Percentiles rank a stretch among this genome's conserved stretches.
Conservation (phyloP, 2,797 vertebrate species). For the Limnodromus scolopaceus region DNA sequence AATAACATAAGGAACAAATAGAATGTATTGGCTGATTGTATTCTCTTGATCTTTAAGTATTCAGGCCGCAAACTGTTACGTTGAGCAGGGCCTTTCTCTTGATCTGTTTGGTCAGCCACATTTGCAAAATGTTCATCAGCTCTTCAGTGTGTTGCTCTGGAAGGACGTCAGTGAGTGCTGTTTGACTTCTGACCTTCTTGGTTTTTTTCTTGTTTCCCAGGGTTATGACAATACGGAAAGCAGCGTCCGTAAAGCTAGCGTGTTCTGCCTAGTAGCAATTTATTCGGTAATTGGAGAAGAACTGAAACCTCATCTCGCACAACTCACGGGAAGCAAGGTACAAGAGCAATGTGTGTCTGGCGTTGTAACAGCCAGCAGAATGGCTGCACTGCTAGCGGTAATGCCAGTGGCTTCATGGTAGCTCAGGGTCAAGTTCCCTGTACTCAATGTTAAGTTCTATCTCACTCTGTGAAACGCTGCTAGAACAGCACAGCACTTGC, state of each 20-base stretch:
- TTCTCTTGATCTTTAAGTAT: background rate
- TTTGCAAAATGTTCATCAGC: background rate
- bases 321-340: constrained; percentile 99
- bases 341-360: background rate
- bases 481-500: background rate
- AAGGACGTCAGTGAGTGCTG: background rate
- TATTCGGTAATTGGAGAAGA: constrained; percentile 99
- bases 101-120: background rate
- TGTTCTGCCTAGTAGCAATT: constrained; percentile 97
- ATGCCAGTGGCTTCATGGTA: background rate
- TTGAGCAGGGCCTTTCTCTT: background rate
- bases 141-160: background rate
- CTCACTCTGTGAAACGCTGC: background rate
- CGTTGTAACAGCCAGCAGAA: background rate
- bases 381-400: background rate
- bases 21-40: background rate
- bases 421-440: background rate
- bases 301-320: constrained; percentile 94
- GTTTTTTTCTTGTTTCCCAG: constrained; percentile 72
- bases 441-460: background rate
- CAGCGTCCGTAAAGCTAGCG: constrained; percentile 97
- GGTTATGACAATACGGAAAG: constrained; percentile 98
- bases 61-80: background rate
- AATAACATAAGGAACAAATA: background rate
- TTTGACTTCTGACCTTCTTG: constrained; percentile 10